Percentiles rank a stretch among this genome's conserved stretches.
Conservation (phyloP, 2,888 invertebrate species). For the Epistrophe eligans region DNA sequence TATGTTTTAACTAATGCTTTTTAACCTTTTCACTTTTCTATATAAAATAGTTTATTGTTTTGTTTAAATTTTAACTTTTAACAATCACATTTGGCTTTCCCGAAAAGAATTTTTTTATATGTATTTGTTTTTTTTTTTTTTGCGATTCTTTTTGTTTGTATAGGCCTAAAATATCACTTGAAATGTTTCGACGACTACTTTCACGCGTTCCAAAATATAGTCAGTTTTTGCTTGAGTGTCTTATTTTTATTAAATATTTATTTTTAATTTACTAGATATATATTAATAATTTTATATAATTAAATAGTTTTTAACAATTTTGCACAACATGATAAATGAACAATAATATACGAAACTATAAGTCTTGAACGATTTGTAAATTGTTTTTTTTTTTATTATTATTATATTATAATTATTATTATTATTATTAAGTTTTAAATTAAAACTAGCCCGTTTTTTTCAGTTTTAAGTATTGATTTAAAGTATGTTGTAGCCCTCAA, state of each 20-base stretch:
- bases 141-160: constrained; percentile 39
- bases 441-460: constrained; percentile 65
- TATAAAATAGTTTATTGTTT: constrained; percentile 61
- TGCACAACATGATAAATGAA: constrained; percentile 57
- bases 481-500: constrained; percentile 74
- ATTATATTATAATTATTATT: constrained; percentile 8
- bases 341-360: constrained; percentile 47
- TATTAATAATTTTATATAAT: constrained; percentile 42
- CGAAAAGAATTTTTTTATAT: constrained; percentile 54
- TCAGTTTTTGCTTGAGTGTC: constrained; percentile 41
- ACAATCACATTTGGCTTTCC: constrained; percentile 69
- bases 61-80: constrained; percentile 47
- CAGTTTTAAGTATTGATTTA: constrained; percentile 15
- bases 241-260: constrained; percentile 47
- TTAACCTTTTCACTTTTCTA: constrained; percentile 52
- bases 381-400: constrained; percentile 29
- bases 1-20: constrained; percentile 55
- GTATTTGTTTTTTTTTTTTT: background rate
- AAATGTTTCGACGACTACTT: constrained; percentile 63
- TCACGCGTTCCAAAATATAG: constrained; percentile 56
- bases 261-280: constrained; percentile 57
- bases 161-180: constrained; percentile 73
- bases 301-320: constrained; percentile 67
- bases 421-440: constrained; percentile 28
- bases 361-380: constrained; percentile 56